Base-by-base conservation (phyloP, 2,888 invertebrate species). In the Ennomos quercinarius region DNA sequence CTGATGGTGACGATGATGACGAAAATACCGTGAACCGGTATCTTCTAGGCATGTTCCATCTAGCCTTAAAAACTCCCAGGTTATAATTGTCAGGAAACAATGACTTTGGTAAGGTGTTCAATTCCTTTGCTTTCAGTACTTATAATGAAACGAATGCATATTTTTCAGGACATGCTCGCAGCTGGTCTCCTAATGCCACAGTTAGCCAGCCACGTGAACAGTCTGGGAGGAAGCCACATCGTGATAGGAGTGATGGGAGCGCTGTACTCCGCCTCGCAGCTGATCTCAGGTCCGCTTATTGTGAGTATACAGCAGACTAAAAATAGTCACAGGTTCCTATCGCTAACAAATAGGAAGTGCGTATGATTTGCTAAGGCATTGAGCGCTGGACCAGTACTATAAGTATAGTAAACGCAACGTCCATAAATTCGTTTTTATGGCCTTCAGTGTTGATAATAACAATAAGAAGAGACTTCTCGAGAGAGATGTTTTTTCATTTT, bases 241-340 rank as follows among this genome's bases (percentile, higher is more conserved):
- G 73, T 89, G 37, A 83, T 94, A 49, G 94, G 94, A 13, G 65
- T 93, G n/a, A 78, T 93, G 71, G 88, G 87, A 17, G 93, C 94
- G 0, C 70, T 90, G 12, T 94, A 94, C 80, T 91, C 94, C 0
- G 92, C 86, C 11, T 78, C 93, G 38, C 94, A 94, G 76, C 83
- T 94, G 44, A 71, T 94, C 64, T 93, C 94, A 35, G 93, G 93
- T 39, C 94, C 94, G 9, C 74, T 94, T 50, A 82, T 94, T 65
- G 94, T 94, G 84, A 85, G 87, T 81, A 66, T 44, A 10, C 37
- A 44, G n/a, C 37, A 44, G 11, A 44, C 42, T 53, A 58, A 43
- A 45, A 58, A 53, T 57, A 53, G 44, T 12, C 10, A 10, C 40
- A 44, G 27, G 6, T 6, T 27, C 35, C 40, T 44, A 38, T 41